Evolutionary conservation across 2,113 vertebrate genomes (phyloP).

Genomic region (Salminus brasiliensis): DNA sequence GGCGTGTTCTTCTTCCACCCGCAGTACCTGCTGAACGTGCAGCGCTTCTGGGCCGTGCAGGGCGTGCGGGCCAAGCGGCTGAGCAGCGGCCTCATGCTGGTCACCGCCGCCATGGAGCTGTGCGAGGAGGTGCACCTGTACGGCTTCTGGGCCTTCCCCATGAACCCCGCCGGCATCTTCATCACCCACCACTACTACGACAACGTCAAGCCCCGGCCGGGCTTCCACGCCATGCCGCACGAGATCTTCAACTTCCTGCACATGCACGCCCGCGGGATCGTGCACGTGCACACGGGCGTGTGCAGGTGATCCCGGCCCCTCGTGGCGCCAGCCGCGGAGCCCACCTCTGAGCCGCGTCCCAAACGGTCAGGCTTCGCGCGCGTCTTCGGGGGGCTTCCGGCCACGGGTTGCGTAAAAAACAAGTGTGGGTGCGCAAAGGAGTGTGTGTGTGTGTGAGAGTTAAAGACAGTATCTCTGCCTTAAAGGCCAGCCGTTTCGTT

Average conservation of each 20-base stretch:
- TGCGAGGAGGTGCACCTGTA: slow-evolving; percentile 97
- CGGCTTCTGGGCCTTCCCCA: slow-evolving; percentile 97
- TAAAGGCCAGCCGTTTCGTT: slow-evolving; percentile 15
- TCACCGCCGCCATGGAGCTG: slow-evolving; percentile 92
- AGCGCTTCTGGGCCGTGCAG: slow-evolving; percentile 93
- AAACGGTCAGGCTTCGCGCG: slow-evolving; percentile 2
- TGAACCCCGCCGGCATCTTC: slow-evolving; percentile 93
- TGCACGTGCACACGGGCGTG: slow-evolving; percentile 87
- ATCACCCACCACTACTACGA: slow-evolving; percentile 98
- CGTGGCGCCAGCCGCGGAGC: neutral
- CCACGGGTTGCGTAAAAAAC: neutral
- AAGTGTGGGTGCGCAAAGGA: neutral
- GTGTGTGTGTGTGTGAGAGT: neutral
- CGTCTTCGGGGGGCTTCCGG: neutral
- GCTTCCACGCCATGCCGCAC: slow-evolving; percentile 96
- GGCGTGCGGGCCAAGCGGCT: slow-evolving; percentile 91
- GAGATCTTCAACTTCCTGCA: slow-evolving; percentile 98
- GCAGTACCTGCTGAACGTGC: slow-evolving; percentile 92
- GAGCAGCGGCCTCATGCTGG: slow-evolving; percentile 94
- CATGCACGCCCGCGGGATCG: slow-evolving; percentile 93
- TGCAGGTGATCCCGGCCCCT: slow-evolving; percentile 77
- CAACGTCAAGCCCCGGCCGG: slow-evolving; percentile 96
- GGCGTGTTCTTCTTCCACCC: slow-evolving; percentile 96
- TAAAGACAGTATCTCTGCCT: slow-evolving; percentile 13
- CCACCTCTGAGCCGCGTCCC: neutral